phyloP scores from a whole-genome alignment of 2,797 vertebrate genomes.

The Poeciliopsis presidionis region DNA sequence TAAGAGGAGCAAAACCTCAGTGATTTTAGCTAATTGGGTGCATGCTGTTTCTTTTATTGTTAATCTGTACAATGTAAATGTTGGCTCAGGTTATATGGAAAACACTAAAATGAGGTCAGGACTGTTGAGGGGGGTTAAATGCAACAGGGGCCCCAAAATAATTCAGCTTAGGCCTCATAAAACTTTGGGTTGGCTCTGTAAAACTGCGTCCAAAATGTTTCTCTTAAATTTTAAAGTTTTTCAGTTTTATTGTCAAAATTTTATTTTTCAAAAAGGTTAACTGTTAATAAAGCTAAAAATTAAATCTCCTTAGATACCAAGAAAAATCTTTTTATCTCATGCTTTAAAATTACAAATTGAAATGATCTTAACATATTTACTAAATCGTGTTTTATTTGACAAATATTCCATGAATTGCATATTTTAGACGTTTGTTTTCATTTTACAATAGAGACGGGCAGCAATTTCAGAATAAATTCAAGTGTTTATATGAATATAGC shows the following conservation, averaged over 20 bases:
- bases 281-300: neutral
- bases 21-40: neutral
- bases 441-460: neutral
- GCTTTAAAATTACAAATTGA: neutral
- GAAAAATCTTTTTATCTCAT: neutral
- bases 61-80: neutral
- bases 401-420: neutral
- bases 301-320: neutral
- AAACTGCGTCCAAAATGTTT: neutral
- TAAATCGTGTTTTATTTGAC: neutral
- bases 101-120: neutral
- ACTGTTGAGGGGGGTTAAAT: neutral
- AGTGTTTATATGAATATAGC: neutral
- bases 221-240: neutral
- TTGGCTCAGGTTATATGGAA: neutral
- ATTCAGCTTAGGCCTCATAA: neutral
- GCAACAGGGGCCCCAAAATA: neutral
- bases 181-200: neutral
- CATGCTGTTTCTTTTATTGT: neutral
- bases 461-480: neutral
- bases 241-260: neutral
- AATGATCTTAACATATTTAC: neutral
- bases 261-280: neutral
- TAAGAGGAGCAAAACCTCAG: neutral
- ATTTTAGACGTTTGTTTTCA: neutral